Conservation (phyloP, 2,888 invertebrate genomes). For the Agrotis exclamationis region DNA sequence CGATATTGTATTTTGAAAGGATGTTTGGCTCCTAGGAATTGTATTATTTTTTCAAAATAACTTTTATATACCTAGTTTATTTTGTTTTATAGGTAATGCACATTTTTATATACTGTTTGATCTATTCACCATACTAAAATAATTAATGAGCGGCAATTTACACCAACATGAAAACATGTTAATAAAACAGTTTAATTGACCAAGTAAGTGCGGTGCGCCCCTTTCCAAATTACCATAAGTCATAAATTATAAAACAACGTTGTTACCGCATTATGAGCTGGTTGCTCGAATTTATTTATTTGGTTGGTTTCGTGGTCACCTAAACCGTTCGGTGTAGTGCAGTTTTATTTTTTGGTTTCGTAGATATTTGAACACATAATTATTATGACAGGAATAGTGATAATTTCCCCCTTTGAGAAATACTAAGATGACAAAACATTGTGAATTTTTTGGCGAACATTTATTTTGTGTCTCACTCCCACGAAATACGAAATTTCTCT, state of each 20-base stretch:
- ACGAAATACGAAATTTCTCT: too few relatives aligned
- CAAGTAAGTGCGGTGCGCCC: conserved; percentile 59
- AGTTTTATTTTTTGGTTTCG: conserved; percentile 16
- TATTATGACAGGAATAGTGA: too few relatives aligned
- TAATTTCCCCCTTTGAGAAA: too few relatives aligned
- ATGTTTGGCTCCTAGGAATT: too few relatives aligned
- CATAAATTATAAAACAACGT: conserved; percentile 55
- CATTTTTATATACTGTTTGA: too few relatives aligned
- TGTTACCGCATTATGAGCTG: conserved; percentile 40
- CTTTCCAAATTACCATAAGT: conserved; percentile 54
- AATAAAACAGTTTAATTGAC: conserved; percentile 66
- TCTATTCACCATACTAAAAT: neutral
- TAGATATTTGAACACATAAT: neutral
- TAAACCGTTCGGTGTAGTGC: conserved; percentile 7
- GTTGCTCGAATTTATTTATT: conserved; percentile 58
- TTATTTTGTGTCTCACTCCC: too few relatives aligned
- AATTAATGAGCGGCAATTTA: conserved; percentile 37
- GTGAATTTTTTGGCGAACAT: too few relatives aligned
- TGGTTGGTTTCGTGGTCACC: conserved; percentile 47
- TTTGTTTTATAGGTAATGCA: too few relatives aligned
- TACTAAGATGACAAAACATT: too few relatives aligned
- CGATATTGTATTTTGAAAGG: too few relatives aligned
- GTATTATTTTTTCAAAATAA: too few relatives aligned
- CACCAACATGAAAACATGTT: conserved; percentile 51
- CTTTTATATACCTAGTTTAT: too few relatives aligned